Conservation (phyloP, 2,888 invertebrate genomes). For the Drosophila diplacantha region DNA sequence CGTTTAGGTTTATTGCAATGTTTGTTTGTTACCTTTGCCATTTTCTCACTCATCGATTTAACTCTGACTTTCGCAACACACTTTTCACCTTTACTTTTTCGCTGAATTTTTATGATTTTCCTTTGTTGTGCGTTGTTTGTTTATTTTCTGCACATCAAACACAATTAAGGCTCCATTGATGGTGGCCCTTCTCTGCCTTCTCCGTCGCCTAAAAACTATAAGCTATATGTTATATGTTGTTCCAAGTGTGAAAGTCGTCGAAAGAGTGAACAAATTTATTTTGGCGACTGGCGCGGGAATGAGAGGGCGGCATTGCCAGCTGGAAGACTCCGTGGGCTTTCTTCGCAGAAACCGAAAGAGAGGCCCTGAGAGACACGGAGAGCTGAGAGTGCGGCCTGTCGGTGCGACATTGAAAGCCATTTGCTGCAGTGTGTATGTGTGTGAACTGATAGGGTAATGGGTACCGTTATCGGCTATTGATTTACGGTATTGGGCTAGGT, state of each 20-base stretch:
- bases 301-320: conserved; percentile 38
- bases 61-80: conserved; percentile 38
- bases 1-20: conserved; percentile 13
- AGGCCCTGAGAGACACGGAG: conserved; percentile 9
- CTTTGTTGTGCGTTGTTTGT: conserved; percentile 29
- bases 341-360: conserved; percentile 16
- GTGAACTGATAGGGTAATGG: conserved; percentile 56
- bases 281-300: conserved; percentile 6
- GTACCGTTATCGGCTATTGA: conserved; percentile 57
- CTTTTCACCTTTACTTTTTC: conserved; percentile 46
- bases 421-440: conserved; percentile 27
- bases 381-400: conserved; percentile 17
- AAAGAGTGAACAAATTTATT: conserved; percentile 30
- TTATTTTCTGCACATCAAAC: conserved; percentile 39
- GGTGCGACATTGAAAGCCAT: conserved; percentile 55
- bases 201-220: background rate
- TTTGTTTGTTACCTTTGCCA: conserved; percentile 56
- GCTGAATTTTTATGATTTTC: conserved; percentile 26
- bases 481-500: conserved; percentile 37
- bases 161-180: conserved; percentile 41
- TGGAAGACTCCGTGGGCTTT: conserved; percentile 21
- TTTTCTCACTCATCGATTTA: conserved; percentile 38
- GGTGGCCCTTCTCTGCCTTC: conserved; percentile 19
- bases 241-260: conserved; percentile 51
- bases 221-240: conserved; percentile 14